Evolutionary conservation across 2,113 vertebrate genomes (phyloP).

Genomic region (Ictidomys tridecemlineatus): DNA sequence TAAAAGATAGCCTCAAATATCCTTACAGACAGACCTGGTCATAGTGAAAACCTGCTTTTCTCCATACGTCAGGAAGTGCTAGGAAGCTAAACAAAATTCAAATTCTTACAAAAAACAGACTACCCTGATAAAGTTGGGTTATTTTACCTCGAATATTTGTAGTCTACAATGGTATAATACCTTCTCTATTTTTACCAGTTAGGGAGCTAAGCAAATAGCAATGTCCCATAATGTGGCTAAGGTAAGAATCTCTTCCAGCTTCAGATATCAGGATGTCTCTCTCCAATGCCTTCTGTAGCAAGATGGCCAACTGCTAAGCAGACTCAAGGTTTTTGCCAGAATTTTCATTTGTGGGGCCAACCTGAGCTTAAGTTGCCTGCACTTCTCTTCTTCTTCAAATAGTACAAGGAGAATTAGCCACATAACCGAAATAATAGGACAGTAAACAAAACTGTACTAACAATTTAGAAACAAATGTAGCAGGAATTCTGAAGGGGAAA

Average conservation of each 20-base stretch:
- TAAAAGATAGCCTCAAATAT: not conserved
- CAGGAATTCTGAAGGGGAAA: not conserved
- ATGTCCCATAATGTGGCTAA: not conserved
- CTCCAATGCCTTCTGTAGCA: not conserved
- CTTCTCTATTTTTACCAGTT: not conserved
- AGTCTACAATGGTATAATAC: not conserved
- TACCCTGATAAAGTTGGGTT: not conserved
- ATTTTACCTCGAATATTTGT: not conserved
- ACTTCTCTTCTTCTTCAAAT: not conserved
- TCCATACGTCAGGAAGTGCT: not conserved
- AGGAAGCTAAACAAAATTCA: conserved; percentile 38
- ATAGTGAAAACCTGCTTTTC: not conserved
- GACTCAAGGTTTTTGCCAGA: not conserved
- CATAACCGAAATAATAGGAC: not conserved
- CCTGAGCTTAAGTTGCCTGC: not conserved
- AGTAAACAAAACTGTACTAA: not conserved
- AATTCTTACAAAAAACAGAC: conserved; percentile 25
- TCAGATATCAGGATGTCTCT: not conserved
- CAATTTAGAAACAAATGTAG: not conserved
- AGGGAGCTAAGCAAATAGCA: not conserved
- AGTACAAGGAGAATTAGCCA: not conserved
- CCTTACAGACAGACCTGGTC: not conserved
- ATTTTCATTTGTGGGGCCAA: not conserved
- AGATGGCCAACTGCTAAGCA: not conserved
- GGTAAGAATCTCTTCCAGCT: not conserved